Conservation (phyloP, 2,113 vertebrate genomes). For the Cinclus mexicanus region DNA sequence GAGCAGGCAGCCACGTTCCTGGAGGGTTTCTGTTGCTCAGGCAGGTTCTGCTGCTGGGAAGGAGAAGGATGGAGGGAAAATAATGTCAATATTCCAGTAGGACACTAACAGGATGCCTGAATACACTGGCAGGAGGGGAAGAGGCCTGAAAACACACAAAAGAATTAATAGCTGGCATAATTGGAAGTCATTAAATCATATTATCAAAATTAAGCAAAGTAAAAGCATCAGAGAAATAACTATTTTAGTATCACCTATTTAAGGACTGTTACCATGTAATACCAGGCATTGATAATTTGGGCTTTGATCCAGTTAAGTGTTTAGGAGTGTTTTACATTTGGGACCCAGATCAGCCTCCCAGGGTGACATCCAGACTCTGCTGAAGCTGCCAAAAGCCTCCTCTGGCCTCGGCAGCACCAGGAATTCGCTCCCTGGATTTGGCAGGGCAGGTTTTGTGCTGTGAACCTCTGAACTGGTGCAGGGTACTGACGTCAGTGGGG, state of each 20-base stretch:
- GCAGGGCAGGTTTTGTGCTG: background rate
- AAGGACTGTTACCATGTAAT: background rate
- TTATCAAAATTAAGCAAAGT: background rate
- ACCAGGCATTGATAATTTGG: background rate
- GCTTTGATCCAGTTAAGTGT: background rate
- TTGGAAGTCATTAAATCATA: background rate
- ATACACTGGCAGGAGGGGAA: background rate
- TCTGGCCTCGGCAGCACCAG: background rate
- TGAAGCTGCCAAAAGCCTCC: background rate
- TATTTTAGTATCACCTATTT: background rate
- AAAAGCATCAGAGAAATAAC: background rate
- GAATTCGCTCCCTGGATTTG: background rate
- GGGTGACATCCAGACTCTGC: background rate
- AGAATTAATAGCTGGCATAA: background rate
- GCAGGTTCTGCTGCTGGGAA: background rate
- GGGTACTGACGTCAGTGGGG: rapidly evolving
- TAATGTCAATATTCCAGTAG: background rate
- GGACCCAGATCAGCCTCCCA: background rate
- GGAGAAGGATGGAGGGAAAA: background rate
- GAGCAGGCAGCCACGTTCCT: rapidly evolving
- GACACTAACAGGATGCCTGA: background rate
- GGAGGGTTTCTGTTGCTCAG: background rate
- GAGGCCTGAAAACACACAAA: background rate
- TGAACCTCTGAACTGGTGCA: background rate
- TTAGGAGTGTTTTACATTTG: background rate